Evolutionary conservation across 2,888 invertebrate species (phyloP).

Genomic region (Orthosia gracilis): DNA sequence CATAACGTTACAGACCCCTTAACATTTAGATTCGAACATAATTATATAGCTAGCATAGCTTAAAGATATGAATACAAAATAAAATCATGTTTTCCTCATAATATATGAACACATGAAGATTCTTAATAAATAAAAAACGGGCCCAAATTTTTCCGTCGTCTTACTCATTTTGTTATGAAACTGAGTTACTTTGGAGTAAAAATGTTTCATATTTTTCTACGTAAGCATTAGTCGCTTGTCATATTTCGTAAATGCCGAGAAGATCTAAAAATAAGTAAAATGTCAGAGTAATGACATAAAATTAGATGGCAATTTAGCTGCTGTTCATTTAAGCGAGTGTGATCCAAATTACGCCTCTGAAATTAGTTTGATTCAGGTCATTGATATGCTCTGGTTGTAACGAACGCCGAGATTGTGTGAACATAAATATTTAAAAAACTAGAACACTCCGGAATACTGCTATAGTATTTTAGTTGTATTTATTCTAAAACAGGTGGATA

Average conservation of each 20-base stretch:
- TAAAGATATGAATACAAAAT: constrained; percentile 46
- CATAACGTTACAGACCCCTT: constrained; percentile 14
- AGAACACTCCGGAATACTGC: neutral
- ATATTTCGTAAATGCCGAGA: constrained; percentile 25
- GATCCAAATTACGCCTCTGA: neutral
- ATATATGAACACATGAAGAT: constrained; percentile 16
- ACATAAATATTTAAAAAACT: neutral
- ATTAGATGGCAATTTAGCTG: neutral
- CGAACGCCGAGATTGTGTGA: neutral
- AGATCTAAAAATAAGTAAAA: constrained; percentile 26
- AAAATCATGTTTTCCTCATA: constrained; percentile 43
- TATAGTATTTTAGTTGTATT: no score
- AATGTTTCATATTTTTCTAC: constrained; percentile 37
- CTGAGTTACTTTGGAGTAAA: constrained; percentile 38
- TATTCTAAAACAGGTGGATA: no score
- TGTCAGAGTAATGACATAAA: constrained; percentile 21
- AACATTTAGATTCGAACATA: constrained; percentile 32
- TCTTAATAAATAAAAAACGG: constrained; percentile 45
- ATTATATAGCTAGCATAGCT: constrained; percentile 27
- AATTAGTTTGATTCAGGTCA: neutral
- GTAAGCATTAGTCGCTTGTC: constrained; percentile 18
- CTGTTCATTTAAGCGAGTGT: constrained; percentile 4
- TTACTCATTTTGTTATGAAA: constrained; percentile 27
- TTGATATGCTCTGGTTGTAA: neutral
- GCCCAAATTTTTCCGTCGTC: constrained; percentile 3